Evolutionary conservation across 2,888 invertebrate species (phyloP), one percentile per base, ranked within the genome.

Genomic region (Drosophila kambysellisi): DNA sequence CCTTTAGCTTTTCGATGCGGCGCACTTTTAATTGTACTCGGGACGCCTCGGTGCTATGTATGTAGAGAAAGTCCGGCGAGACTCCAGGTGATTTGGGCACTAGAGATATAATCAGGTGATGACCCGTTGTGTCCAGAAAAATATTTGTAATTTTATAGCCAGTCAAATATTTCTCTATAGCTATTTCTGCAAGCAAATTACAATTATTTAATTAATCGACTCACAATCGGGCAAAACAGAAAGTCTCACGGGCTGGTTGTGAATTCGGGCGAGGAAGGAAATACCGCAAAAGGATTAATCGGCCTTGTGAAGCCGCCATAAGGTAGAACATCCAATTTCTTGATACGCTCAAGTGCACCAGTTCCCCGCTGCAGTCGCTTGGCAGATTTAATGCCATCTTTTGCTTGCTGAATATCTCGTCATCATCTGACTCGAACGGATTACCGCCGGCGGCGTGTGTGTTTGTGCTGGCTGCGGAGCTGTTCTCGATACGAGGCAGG

Each of bases 291-390:
- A 99, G 92, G 64, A 95, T 95, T 2, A 79, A 70, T 4, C 85
- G 72, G 0, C 84, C 82, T 74, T 96, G 96, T 91, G 97, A 97
- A 25, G 96, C 96, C 96, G 96, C 96, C 96, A 98, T 96, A 2
- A 97, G 96, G 79, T 98, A 95, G 0, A 97, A 96, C 62, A 98
- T 94, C 91, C 96, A 96, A 92, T 97, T 97, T 91, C 96, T 98
- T 39, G 96, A 95, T 8, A 97, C 97, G 3, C 95, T 95, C 65
- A 98, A 94, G 91, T 98, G 97, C 4, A 96, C 95, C 76, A 99
- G 96, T 72, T 95, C 95, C 4, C 91, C 91, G 4, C 72, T 79
- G 53, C 85, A 89, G 30, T 79, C 64, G 82, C 96, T 96, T 0
- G 96, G 95, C 1, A 98, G 97, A 70, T 95, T 95, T 78, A 97